phyloP scores from a whole-genome alignment of 2,797 vertebrate species.

The Ctenopoma kingsleyae region DNA sequence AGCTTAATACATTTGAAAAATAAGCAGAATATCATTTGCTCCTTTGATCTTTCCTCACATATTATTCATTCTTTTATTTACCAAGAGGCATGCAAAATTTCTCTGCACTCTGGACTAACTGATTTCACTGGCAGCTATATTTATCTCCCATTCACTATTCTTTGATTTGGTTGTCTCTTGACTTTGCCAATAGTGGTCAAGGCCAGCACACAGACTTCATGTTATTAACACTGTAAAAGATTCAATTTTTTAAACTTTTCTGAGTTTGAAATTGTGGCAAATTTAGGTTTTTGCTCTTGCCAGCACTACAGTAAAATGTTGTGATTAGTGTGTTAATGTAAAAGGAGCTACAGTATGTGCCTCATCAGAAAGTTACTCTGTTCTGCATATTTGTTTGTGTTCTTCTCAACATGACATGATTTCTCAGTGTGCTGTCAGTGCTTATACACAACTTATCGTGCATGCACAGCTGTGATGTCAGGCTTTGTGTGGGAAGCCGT shows the following conservation, averaged over 20 bases:
- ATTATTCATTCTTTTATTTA: constrained; percentile 1
- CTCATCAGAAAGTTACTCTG: constrained; percentile 4
- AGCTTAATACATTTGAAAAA: constrained; percentile 1
- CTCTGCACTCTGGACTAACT: constrained; percentile 22
- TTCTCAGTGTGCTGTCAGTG: constrained; percentile 52
- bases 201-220: constrained; percentile 8
- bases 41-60: background rate
- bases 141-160: constrained; percentile 23
- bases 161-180: constrained; percentile 18
- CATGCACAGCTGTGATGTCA: constrained; percentile 79
- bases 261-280: constrained; percentile 9
- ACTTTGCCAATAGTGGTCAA: constrained; percentile 39
- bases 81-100: constrained; percentile 50
- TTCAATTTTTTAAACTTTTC: constrained; percentile 3
- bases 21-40: background rate
- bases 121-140: constrained; percentile 8
- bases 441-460: constrained; percentile 64
- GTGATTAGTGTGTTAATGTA: constrained; percentile 23
- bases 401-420: constrained; percentile 44
- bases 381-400: constrained; percentile 28
- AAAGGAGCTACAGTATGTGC: constrained; percentile 12
- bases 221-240: constrained; percentile 19
- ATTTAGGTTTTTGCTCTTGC: constrained; percentile 4
- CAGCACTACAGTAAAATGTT: constrained; percentile 20
- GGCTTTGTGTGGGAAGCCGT: constrained; percentile 77